Evolutionary conservation across 1,140 invertebrate species (phyloP), one percentile per base, ranked within the genome.

Genomic region (Olivierus martensii): DNA sequence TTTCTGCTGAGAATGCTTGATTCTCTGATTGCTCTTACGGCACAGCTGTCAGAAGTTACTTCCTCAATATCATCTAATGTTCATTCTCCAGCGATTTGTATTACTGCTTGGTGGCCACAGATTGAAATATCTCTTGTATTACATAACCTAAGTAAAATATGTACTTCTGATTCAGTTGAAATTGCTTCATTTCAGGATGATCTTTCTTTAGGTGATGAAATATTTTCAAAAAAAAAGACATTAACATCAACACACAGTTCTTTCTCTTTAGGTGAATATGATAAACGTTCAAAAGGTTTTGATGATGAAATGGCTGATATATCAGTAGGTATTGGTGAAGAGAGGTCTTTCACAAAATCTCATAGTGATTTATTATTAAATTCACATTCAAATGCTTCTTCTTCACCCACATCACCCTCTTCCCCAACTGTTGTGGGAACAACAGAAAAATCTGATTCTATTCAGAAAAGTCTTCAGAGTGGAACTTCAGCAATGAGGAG

Each of bases 1-100:
- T 94, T 95, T 68, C 67, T 95, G 21, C 68, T 93, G 62, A 73
- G 90, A 44, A 71, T 92, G 44, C 73, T 82, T 19, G 90, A 96
- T 70, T 77, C 82, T n/a, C 62, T 89, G 6, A 75, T 81, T 2
- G 83, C 87, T 65, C 72, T 91, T 69, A 75, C 79, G 2, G 82
- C 83, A 2, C 88, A 84, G 67, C 66, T 94, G 28, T 77, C 80
- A 15, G 70, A 85, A 43, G 88, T 94, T 65, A 79, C 84, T 1
- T 79, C 81, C 53, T 72, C 78, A 46, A 82, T 85, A 60, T 64
- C 80, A 46, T 76, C 76, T 55, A 67, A 73, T 43, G 51, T 48
- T 19, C 51, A 46, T 9, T 39, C 51, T 7, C 18, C 51, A 15
- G 38, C 47, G 9, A 35, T 58, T 0, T 53, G 56, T 17, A 51